A percentile compares a stretch with the other conserved stretches of the same genome.
Conservation (phyloP, 2,888 invertebrate genomes). For the Drosophila rellima region DNA sequence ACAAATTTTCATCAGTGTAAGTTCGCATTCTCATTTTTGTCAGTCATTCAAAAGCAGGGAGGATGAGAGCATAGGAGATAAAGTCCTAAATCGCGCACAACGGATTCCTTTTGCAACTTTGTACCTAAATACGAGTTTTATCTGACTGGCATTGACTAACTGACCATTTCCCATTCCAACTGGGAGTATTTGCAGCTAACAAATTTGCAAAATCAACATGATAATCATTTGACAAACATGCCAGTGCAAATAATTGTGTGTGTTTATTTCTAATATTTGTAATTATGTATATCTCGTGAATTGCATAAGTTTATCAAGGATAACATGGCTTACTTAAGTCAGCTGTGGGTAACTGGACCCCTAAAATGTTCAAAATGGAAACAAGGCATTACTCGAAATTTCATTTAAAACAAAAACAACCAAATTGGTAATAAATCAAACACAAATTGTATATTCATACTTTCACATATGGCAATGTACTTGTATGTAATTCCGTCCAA, state of each 20-base stretch:
- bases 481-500: conserved; percentile 28
- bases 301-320: background rate
- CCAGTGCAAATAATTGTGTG: background rate
- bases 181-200: conserved; percentile 16
- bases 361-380: conserved; percentile 6
- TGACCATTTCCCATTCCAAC: background rate
- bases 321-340: background rate
- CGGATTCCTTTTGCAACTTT: background rate
- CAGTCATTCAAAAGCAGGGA: background rate
- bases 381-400: conserved; percentile 5
- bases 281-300: background rate
- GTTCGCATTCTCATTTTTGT: background rate
- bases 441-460: conserved; percentile 29
- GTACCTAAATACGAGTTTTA: background rate
- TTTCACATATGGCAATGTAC: conserved; percentile 9
- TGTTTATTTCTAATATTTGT: background rate
- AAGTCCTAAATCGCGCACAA: background rate
- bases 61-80: background rate
- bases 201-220: conserved; percentile 34
- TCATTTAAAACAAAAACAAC: conserved; percentile 27
- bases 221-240: background rate
- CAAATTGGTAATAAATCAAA: conserved; percentile 56
- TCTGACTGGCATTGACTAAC: background rate
- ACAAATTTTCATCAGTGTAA: background rate
- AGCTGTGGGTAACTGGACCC: background rate